Base-by-base conservation (phyloP, 2,888 invertebrate genomes). In the Scaptomyza cyrtandrae region DNA sequence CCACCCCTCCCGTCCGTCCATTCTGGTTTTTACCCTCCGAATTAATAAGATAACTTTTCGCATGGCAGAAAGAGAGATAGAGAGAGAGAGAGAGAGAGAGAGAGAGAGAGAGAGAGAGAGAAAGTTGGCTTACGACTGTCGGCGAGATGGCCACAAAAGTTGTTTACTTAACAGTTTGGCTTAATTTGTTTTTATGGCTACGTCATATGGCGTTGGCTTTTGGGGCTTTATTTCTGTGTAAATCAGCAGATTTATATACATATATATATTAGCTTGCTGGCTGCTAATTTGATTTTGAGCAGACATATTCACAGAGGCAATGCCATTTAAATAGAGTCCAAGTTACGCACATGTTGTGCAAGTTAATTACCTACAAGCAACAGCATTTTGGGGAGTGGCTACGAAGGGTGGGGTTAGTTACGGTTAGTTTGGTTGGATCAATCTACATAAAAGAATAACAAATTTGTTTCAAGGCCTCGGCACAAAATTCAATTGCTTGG, bases 131-230 rank as follows among this genome's bases (percentile, higher is more conserved):
- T 68, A 60, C 48, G 69, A 29, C 78, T 79, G 78, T 81, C 75
- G 70, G 58, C 70, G 62, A 48, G 61, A 19, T 50, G 49, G 54
- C 59, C 72, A 39, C 59, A 61, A 71, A 86, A 87, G 66, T 85
- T 89, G 86, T 85, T 89, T 88, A 82, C 89, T 86, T 89, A 85
- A 89, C 89, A 88, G 88, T 85, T 85, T 88, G 88, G 86, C 85
- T 82, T 85, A 89, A 85, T 85, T 85, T 85, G 80, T 77, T 85
- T 89, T 85, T 89, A 85, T 88, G 89, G 67, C 73, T 64, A n/a
- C n/a, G 57, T 62, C 70, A 55, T 61, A 59, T 64, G 74, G 55
- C 45, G 48, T 37, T 52, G 71, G 50, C 59, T 62, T 60, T 16
- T 16, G 29, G 33, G 79, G 48, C 75, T 52, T 66, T 71, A 88